These are phyloP conservation scores for Hedychridium roseum DNA, from an alignment of 2,888 invertebrate species.

Conservation along the genomic window DNA sequence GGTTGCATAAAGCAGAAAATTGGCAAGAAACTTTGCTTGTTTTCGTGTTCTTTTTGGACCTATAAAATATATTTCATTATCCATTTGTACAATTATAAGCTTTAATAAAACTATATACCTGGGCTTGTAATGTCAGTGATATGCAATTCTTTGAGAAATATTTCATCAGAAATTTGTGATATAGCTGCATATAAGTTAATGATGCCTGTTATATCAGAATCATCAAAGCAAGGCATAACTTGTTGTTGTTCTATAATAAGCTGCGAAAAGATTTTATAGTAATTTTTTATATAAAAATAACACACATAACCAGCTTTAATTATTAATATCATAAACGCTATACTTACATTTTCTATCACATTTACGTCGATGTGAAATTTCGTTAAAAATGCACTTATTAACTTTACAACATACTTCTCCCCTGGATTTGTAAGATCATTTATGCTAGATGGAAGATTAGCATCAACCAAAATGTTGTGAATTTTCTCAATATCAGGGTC, in stretches of 20 bases:
- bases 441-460: slow-evolving; percentile 37
- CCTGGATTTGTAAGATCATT: slow-evolving; percentile 44
- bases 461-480: slow-evolving; percentile 26
- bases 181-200: slow-evolving; percentile 41
- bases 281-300: slow-evolving; percentile 4
- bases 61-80: slow-evolving; percentile 18
- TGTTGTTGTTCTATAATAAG: slow-evolving; percentile 35
- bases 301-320: slow-evolving; percentile 1
- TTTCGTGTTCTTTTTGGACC: slow-evolving; percentile 49
- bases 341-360: slow-evolving; percentile 31
- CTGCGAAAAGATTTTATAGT: slow-evolving; percentile 21
- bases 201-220: slow-evolving; percentile 30
- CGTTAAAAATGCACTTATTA: slow-evolving; percentile 37
- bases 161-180: slow-evolving; percentile 29
- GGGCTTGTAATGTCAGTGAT: slow-evolving; percentile 46
- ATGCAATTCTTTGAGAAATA: slow-evolving; percentile 41
- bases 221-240: slow-evolving; percentile 22
- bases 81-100: neutral
- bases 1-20: slow-evolving; percentile 42
- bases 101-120: slow-evolving; percentile 18
- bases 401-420: slow-evolving; percentile 39
- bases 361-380: slow-evolving; percentile 34
- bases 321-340: neutral
- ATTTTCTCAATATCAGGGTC: slow-evolving; percentile 32
- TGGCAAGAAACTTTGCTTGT: slow-evolving; percentile 37